Conservation (phyloP, 2,113 vertebrate genomes). For the Phalacrocorax aristotelis region DNA sequence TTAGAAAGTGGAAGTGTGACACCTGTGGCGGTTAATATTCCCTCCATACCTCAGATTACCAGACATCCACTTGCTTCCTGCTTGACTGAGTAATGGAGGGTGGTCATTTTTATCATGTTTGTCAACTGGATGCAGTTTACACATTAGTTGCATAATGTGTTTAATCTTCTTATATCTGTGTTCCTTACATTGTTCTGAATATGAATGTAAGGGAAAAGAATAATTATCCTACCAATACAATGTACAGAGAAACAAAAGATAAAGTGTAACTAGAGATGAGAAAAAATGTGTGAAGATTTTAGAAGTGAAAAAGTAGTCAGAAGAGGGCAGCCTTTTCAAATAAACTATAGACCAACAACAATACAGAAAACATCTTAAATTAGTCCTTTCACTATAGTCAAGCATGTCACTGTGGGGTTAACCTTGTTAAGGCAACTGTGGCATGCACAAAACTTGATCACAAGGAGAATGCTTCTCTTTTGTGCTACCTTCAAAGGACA, state of each 20-base stretch:
- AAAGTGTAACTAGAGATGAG: not conserved
- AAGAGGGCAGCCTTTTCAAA: constrained; percentile 70
- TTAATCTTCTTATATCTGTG: not conserved
- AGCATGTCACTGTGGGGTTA: not conserved
- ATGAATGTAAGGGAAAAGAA: not conserved
- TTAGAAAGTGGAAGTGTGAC: not conserved
- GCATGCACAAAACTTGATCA: not conserved
- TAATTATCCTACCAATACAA: not conserved
- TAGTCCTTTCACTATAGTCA: not conserved
- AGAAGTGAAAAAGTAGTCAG: not conserved
- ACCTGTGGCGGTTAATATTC: not conserved
- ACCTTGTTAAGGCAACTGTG: not conserved
- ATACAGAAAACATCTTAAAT: not conserved
- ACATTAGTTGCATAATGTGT: not conserved
- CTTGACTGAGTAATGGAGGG: not conserved
- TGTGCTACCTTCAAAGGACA: not conserved
- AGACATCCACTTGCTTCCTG: not conserved
- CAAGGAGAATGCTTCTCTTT: not conserved
- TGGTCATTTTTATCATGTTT: not conserved
- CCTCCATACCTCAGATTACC: not conserved
- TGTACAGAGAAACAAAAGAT: not conserved
- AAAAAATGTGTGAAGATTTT: not conserved
- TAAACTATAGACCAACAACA: constrained; percentile 10
- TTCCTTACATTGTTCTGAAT: not conserved
- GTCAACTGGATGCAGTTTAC: not conserved